Conservation (phyloP, 2,888 invertebrate genomes). For the Hybos culiciformis region DNA sequence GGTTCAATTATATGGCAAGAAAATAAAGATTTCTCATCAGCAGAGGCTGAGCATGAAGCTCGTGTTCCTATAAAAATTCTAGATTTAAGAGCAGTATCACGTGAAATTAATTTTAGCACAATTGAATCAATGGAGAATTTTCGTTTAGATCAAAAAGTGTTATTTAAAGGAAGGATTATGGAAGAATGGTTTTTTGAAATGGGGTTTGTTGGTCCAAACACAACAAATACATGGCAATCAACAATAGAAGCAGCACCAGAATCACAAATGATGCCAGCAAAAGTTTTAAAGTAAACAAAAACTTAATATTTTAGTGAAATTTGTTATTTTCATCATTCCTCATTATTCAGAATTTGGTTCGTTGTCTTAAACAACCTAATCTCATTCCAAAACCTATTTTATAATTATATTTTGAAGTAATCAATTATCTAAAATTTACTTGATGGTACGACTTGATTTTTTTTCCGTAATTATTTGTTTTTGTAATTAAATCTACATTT, state of each 20-base stretch:
- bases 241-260: slow-evolving; percentile 98
- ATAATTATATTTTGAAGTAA: too few relatives aligned
- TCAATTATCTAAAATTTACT: too few relatives aligned
- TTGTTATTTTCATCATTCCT: too few relatives aligned
- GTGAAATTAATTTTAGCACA: slow-evolving; percentile 84
- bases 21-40: slow-evolving; percentile 82
- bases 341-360: too few relatives aligned
- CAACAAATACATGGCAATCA: slow-evolving; percentile 99
- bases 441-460: too few relatives aligned
- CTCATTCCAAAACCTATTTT: too few relatives aligned
- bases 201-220: slow-evolving; percentile 96
- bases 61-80: slow-evolving; percentile 92
- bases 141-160: slow-evolving; percentile 71
- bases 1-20: slow-evolving; percentile 96
- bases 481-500: too few relatives aligned
- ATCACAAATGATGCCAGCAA: slow-evolving; percentile 99
- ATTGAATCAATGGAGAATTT: slow-evolving; percentile 91
- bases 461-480: too few relatives aligned
- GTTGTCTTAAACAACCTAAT: too few relatives aligned
- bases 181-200: slow-evolving; percentile 99
- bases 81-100: slow-evolving; percentile 78
- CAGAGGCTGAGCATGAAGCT: slow-evolving; percentile 89
- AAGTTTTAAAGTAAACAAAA: slow-evolving; percentile 88
- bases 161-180: slow-evolving; percentile 77
- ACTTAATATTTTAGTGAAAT: too few relatives aligned